Evolutionary conservation across 2,797 vertebrate species (phyloP), one percentile per base, ranked within the genome.

Genomic region (Pantherophis alleghaniensis): DNA sequence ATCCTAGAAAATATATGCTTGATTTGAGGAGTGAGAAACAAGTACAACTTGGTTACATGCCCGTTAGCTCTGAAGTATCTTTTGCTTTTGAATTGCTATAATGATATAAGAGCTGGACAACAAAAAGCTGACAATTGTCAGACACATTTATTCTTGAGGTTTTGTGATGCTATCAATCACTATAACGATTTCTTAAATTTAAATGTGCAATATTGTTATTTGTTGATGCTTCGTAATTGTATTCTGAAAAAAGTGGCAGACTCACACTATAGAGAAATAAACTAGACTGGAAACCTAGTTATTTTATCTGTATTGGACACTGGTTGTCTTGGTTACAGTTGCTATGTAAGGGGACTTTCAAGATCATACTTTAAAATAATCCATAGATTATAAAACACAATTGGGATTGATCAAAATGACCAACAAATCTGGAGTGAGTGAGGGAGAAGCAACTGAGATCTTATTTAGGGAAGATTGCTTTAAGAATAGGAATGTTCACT

Each of bases 101-200:
- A 92, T 91, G 93, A 94, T 56, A 59, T 28, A 87, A 93, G 22
- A 92, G 16, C 55, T 90, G 42, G 37, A 59, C 92, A 94, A 92
- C 88, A 14, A 90, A 93, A 53, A 56, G 89, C 91, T 89, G 94
- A 90, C 88, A 91, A 74, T 92, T 92, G 24, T 24, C 42, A 53
- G 94, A 12, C 22, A 7, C 91, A 87, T 86, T 92, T 57, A 86
- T 9, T 83, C 56, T 47, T 57, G 42, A 57, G 16, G 26, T 91
- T 86, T 47, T 57, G 22, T 57, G 55, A 28, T 83, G 74, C 20
- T 47, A 83, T 47, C 74, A 47, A 83, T 47, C 37, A 47, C 20
- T 24, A 47, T 47, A 83, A 47, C 47, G 37, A 5, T 47, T 83
- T 47, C 37, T 83, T 83, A 47, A 24, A 47, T 83, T 83, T 83